Evolutionary conservation across 2,797 vertebrate genomes (phyloP), one percentile per base, ranked within the genome.

Genomic region (Argentina silus): DNA sequence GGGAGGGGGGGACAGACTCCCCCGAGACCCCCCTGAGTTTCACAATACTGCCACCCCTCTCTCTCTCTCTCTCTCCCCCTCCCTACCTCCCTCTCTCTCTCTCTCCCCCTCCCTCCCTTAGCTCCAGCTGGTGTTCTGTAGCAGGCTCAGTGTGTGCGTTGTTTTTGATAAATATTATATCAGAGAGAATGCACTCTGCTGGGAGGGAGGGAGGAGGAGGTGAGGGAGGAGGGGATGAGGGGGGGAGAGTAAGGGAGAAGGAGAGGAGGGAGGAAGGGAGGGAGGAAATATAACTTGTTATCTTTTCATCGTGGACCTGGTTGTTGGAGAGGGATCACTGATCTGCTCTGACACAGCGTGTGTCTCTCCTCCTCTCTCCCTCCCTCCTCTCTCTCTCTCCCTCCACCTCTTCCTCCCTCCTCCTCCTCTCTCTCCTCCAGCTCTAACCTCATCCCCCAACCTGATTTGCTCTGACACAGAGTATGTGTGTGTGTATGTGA

Each of bases 341-440:
- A 67, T 67, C 19, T 48, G 48, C 43, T 73, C 53, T 59, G 63
- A 27, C 60, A 64, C 69, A n/a, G 44, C 56, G 61, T 43, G 56
- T 72, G n/a, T 6, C 7, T 7, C 7, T 6, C 47, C 12, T 14
- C 47, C 7, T 50, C 7, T 6, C 7, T 14, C 47, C 6, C 47
- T 2, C 47, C 7, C 47, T 50, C 47, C 7, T 14, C 47, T 6
- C 47, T 1, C 47, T 6, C 6, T 6, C 12, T 14, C 47, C 7
- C 12, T 6, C 47, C 12, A 1, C 47, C 50, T 51, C 2, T 51
- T 14, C 48, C 7, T 9, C 48, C 14, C 2, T 14, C 11, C 1
- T 15, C 50, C 15, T 0, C 15, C 50, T 4, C 7, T 51, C 50
- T 15, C 3, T 15, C 12, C 9, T 10, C 50, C 50, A 14, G 27